A percentile compares a stretch with the other conserved stretches of the same genome.
Evolutionary conservation across 2,113 vertebrate genomes (phyloP).

Genomic region (Gobio gobio): DNA sequence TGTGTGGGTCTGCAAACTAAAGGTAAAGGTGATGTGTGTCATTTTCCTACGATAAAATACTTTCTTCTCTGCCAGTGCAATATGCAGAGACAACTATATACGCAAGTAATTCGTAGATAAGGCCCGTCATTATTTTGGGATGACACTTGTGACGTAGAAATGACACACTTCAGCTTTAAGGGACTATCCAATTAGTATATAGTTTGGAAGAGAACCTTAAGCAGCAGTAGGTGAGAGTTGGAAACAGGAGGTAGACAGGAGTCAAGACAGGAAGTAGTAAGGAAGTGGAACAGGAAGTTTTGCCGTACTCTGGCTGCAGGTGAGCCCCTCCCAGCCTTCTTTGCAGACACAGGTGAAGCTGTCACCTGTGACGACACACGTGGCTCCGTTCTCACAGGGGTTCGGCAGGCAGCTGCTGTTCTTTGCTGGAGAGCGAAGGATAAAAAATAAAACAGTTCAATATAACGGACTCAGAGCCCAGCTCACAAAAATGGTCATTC

Average conservation of each 20-base stretch:
- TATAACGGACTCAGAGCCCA: neutral
- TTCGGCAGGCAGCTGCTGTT: constrained; percentile 90
- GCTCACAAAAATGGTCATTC: neutral
- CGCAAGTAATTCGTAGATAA: too few relatives aligned
- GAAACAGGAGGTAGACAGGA: constrained; percentile 36
- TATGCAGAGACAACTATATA: neutral
- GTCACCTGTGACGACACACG: constrained; percentile 85
- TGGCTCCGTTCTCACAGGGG: constrained; percentile 87
- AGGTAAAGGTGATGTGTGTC: neutral
- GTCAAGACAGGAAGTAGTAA: constrained; percentile 40
- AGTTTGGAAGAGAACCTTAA: constrained; percentile 34
- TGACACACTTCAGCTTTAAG: constrained; percentile 10
- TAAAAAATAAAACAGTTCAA: neutral
- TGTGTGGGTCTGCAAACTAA: neutral
- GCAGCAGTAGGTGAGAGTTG: constrained; percentile 37
- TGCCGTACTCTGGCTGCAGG: constrained; percentile 87
- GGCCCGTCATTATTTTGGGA: neutral
- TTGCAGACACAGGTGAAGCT: constrained; percentile 91
- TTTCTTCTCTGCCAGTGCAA: neutral
- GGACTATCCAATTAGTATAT: neutral
- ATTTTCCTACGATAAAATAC: neutral
- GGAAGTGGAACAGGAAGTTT: constrained; percentile 38
- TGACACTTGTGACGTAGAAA: neutral
- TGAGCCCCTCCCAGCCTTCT: constrained; percentile 89
- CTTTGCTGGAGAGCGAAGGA: constrained; percentile 70